These are phyloP conservation scores for Pachypanchax playfairii DNA, from an alignment of 2,113 vertebrate genomes.

Conservation along the genomic window DNA sequence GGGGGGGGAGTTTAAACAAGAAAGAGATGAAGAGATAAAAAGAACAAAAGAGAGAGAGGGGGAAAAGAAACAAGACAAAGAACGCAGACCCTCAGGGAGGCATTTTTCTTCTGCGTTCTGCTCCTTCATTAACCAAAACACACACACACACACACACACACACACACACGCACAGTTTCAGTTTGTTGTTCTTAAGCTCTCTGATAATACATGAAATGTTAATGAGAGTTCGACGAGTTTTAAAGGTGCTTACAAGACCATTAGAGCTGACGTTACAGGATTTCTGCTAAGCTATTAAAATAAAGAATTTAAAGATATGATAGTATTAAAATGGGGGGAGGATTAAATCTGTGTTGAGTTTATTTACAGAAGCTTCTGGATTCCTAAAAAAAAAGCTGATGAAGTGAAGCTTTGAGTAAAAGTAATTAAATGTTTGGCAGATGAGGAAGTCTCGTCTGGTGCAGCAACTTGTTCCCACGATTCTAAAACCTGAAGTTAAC, in stretches of 20 bases:
- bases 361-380: no score
- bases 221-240: no score
- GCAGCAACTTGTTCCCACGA: constrained; percentile 55
- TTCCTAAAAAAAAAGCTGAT: constrained; percentile 1
- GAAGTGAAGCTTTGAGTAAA: constrained; percentile 33
- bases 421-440: constrained; percentile 59
- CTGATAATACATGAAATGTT: no score
- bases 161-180: no score
- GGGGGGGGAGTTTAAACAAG: neutral
- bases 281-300: no score
- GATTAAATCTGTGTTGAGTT: neutral
- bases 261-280: neutral
- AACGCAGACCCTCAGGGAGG: constrained; percentile 11
- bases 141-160: no score
- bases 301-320: no score
- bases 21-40: constrained; percentile 36
- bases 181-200: constrained; percentile 15
- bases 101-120: constrained; percentile 16
- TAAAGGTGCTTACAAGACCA: constrained; percentile 36
- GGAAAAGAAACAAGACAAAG: constrained; percentile 8
- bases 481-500: constrained; percentile 36
- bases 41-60: constrained; percentile 14
- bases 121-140: constrained; percentile 11
- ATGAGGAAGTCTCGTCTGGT: constrained; percentile 44
- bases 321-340: no score